These are phyloP conservation scores for Microplitis demolitor DNA, from an alignment of 1,140 invertebrate species.

Conservation along the genomic window DNA sequence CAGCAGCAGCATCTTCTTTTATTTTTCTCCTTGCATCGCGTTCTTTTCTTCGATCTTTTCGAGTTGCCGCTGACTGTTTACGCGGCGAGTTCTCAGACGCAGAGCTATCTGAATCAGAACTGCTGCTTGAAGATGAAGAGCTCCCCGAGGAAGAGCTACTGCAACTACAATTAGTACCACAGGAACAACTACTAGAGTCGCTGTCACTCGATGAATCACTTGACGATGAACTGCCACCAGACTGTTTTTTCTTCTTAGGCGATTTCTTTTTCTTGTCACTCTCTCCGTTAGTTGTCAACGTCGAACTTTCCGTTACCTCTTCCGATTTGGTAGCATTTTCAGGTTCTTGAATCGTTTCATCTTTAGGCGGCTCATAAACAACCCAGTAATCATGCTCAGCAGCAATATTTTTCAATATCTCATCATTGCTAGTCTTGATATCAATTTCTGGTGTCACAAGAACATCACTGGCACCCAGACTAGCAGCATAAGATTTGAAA, in stretches of 20 bases:
- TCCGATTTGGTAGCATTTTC: conserved; percentile 24
- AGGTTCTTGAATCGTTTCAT: conserved; percentile 20
- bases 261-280: conserved; percentile 20
- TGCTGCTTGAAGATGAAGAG: conserved; percentile 69
- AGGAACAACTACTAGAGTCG: conserved; percentile 77
- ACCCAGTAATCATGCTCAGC: conserved; percentile 65
- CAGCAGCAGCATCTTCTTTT: neutral
- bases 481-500: conserved; percentile 73
- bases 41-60: conserved; percentile 52
- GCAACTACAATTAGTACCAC: conserved; percentile 80
- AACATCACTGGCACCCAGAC: conserved; percentile 58
- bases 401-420: conserved; percentile 50
- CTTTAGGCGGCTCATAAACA: conserved; percentile 41
- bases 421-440: neutral
- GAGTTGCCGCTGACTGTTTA: conserved; percentile 45
- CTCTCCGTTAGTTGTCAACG: conserved; percentile 23
- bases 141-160: conserved; percentile 67
- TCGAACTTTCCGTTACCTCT: conserved; percentile 19
- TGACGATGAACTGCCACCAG: conserved; percentile 61
- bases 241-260: conserved; percentile 31
- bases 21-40: conserved; percentile 38
- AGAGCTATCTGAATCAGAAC: conserved; percentile 72
- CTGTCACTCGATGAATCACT: conserved; percentile 76
- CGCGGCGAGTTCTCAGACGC: conserved; percentile 61
- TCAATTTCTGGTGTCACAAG: conserved; percentile 11